These are phyloP conservation scores for Climacteris rufus DNA, from an alignment of 2,113 vertebrate genomes.

Conservation along the genomic window DNA sequence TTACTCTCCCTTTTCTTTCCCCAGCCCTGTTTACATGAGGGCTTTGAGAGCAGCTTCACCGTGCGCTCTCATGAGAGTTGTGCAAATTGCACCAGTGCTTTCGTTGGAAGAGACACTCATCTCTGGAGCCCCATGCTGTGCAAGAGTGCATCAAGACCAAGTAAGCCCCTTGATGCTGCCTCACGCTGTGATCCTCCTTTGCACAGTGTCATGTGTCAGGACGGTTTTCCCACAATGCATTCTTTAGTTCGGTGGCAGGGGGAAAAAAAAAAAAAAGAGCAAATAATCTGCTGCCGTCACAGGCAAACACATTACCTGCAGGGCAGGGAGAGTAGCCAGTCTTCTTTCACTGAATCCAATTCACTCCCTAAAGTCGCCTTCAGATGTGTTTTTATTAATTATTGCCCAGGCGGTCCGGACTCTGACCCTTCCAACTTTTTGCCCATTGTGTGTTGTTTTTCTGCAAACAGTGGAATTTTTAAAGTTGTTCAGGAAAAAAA, in stretches of 20 bases:
- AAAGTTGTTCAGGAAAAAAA: neutral
- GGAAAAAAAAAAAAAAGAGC: constrained; percentile 53
- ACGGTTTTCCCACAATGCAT: constrained; percentile 83
- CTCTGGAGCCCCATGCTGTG: constrained; percentile 76
- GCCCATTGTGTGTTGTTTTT: neutral
- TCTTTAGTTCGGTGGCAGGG: constrained; percentile 79
- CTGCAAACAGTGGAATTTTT: neutral
- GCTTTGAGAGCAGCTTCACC: constrained; percentile 70
- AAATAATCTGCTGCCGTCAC: constrained; percentile 76
- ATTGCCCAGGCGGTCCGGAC: neutral
- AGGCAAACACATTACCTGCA: constrained; percentile 74
- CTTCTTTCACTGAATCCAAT: constrained; percentile 26
- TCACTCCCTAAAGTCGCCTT: constrained; percentile 14
- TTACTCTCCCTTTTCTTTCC: constrained; percentile 66
- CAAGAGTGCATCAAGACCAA: constrained; percentile 83
- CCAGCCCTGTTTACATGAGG: constrained; percentile 72
- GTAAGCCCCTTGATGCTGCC: constrained; percentile 82
- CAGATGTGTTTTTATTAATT: neutral
- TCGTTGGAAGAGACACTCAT: constrained; percentile 79
- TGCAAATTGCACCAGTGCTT: constrained; percentile 79
- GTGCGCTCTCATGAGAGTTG: constrained; percentile 74
- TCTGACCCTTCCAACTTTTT: neutral
- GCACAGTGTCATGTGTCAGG: constrained; percentile 81
- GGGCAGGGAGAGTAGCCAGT: constrained; percentile 37
- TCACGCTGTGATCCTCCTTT: constrained; percentile 82